Percentiles rank a stretch among this genome's conserved stretches.
Conservation (phyloP, 2,888 invertebrate species). For the Torymus tubicola region DNA sequence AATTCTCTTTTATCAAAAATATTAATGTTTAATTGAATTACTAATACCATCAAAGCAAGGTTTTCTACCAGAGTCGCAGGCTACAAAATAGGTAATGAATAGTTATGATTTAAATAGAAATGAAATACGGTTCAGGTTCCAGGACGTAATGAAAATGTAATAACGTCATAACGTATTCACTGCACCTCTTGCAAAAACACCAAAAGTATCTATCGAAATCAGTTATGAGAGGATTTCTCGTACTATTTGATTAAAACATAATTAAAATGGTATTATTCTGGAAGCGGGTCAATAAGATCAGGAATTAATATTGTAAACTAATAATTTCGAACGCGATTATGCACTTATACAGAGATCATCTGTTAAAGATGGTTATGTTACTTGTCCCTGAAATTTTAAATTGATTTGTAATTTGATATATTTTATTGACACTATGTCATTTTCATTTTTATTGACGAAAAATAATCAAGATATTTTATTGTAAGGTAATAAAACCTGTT, state of each 20-base stretch:
- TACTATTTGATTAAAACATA: not conserved
- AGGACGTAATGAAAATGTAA: slow-evolving; percentile 23
- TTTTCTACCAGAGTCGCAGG: no score
- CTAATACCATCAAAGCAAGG: no score
- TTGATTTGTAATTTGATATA: no score
- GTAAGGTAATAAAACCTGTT: no score
- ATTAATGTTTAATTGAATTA: no score
- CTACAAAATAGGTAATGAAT: not conserved
- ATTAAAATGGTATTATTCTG: slow-evolving; percentile 3
- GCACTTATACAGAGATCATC: not conserved
- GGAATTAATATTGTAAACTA: not conserved
- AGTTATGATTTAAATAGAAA: slow-evolving; percentile 12
- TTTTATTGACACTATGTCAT: no score
- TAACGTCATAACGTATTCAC: slow-evolving; percentile 1
- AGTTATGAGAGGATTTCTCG: not conserved
- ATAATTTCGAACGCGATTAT: slow-evolving; percentile 1
- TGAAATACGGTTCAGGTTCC: slow-evolving; percentile 5
- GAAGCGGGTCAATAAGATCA: not conserved
- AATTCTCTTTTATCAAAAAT: no score
- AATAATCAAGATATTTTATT: no score
- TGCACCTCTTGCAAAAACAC: not conserved
- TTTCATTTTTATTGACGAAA: no score
- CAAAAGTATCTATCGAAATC: slow-evolving; percentile 4
- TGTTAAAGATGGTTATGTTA: not conserved
- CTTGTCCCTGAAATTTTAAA: no score